Conservation (phyloP, 2,888 invertebrate genomes). For the Odontothrips loti region DNA sequence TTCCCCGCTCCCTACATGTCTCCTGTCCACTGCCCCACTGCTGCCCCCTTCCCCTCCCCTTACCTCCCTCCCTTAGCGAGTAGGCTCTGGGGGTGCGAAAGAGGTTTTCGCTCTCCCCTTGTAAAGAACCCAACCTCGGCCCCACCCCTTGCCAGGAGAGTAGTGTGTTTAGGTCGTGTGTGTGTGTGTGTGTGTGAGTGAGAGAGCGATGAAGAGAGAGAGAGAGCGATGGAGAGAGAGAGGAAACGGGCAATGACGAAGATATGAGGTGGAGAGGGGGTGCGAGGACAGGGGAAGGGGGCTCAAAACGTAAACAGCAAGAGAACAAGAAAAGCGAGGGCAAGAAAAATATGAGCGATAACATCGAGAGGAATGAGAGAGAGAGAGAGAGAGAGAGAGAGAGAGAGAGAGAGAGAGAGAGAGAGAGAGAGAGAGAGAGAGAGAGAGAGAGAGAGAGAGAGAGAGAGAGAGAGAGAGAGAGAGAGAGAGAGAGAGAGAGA, state of each 20-base stretch:
- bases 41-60: too few relatives aligned
- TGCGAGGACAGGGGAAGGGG: background rate
- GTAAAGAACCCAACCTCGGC: too few relatives aligned
- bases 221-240: background rate
- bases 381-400: background rate
- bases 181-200: too few relatives aligned
- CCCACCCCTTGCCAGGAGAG: too few relatives aligned
- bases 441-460: background rate
- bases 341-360: constrained; percentile 8
- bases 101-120: too few relatives aligned
- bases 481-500: background rate
- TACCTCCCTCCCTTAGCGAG: too few relatives aligned
- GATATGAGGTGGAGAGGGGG: constrained; percentile 4
- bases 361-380: constrained; percentile 3
- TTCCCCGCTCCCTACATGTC: too few relatives aligned
- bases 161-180: too few relatives aligned
- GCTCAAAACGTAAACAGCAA: constrained; percentile 1
- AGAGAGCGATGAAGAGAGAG: too few relatives aligned
- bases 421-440: background rate
- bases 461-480: background rate
- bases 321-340: constrained; percentile 19
- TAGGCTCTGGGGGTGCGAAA: too few relatives aligned
- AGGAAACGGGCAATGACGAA: background rate
- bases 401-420: background rate
- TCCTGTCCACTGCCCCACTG: too few relatives aligned